A percentile compares a stretch with the other conserved stretches of the same genome.
Conservation (phyloP, 2,797 vertebrate species). For the Tapera naevia region DNA sequence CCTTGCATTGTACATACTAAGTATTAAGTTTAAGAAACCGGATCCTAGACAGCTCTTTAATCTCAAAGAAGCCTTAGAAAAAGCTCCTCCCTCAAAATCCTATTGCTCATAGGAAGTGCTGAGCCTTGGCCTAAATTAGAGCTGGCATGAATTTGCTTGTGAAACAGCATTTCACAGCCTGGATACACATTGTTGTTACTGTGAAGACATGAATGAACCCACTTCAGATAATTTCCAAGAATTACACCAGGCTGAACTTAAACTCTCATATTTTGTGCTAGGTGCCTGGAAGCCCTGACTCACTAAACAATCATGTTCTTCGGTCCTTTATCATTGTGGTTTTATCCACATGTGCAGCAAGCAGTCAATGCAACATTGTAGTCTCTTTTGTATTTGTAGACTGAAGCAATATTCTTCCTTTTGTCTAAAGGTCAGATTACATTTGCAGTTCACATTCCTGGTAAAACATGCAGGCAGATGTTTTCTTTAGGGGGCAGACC, state of each 20-base stretch:
- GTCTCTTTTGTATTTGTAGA: not conserved
- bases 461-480: conserved; percentile 70
- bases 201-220: not conserved
- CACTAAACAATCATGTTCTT: not conserved
- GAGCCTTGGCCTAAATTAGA: not conserved
- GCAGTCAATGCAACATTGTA: not conserved
- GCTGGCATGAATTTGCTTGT: not conserved
- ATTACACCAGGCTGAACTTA: not conserved
- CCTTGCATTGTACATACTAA: not conserved
- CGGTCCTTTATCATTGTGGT: not conserved
- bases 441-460: conserved; percentile 64
- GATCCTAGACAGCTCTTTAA: not conserved
- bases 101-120: not conserved
- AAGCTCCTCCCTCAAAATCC: not conserved
- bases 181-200: not conserved
- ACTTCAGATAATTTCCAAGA: not conserved
- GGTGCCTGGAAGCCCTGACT: not conserved
- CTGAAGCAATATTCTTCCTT: conserved; percentile 14
- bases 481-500: conserved; percentile 74
- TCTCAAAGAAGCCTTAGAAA: not conserved
- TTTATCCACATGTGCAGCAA: not conserved
- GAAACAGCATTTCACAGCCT: not conserved
- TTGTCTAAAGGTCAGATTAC: conserved; percentile 58
- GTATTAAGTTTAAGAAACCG: not conserved
- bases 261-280: not conserved